These are phyloP conservation scores for Platygyra sinensis DNA, from an alignment of 64 coral and sea anemone genomes.

Conservation along the genomic window DNA sequence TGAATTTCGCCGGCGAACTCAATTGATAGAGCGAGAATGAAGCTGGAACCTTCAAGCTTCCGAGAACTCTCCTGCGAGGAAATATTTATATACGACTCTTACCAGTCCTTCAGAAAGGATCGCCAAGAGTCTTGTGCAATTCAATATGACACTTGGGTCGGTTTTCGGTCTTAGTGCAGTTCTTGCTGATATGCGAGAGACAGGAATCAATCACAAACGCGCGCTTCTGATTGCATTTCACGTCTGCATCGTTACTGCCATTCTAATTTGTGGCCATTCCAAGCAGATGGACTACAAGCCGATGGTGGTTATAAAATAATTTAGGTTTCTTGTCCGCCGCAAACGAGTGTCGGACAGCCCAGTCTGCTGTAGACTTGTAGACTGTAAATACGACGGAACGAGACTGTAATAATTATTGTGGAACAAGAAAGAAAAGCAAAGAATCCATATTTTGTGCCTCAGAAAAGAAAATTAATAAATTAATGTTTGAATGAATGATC, in stretches of 20 bases:
- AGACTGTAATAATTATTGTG: slow-evolving; percentile 89
- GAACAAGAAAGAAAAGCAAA: slow-evolving; percentile 61
- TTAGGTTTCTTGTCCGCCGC: not conserved
- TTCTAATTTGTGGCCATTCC: not conserved
- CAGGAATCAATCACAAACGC: not conserved
- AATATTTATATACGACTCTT: slow-evolving; percentile 1
- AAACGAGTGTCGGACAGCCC: not conserved
- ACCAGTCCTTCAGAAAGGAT: not conserved
- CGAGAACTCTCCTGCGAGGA: slow-evolving; percentile 6
- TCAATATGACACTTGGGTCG: not conserved
- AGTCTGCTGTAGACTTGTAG: slow-evolving; percentile 16
- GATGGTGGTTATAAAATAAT: not conserved
- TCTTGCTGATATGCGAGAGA: not conserved
- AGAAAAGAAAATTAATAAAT: slow-evolving; percentile 86
- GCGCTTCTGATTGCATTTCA: slow-evolving; percentile 3
- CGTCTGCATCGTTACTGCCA: not conserved
- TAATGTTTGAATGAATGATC: slow-evolving; percentile 61
- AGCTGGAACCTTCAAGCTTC: not conserved
- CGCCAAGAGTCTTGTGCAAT: not conserved
- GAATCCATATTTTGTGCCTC: slow-evolving; percentile 85
- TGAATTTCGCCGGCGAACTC: slow-evolving; percentile 13
- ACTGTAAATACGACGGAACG: slow-evolving; percentile 46
- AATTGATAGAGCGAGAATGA: not conserved
- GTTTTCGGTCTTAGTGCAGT: not conserved
- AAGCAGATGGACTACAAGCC: not conserved